phyloP scores from a whole-genome alignment of 2,113 vertebrate species.

The Dipodomys stephensi region DNA sequence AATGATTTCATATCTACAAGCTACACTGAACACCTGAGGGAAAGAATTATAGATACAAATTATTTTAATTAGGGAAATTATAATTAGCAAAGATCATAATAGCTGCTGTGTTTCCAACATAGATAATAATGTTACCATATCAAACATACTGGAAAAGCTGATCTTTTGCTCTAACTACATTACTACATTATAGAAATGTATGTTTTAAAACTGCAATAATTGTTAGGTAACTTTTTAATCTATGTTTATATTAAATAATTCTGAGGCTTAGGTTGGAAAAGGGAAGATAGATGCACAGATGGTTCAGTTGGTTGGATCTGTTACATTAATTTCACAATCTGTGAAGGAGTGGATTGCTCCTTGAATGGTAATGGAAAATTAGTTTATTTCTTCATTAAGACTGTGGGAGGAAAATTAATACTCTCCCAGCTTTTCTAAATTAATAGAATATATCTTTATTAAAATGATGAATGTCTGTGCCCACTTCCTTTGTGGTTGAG shows the following conservation, averaged over 20 bases:
- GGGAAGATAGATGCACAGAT: constrained; percentile 65
- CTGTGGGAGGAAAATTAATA: constrained; percentile 90
- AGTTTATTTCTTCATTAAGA: constrained; percentile 90
- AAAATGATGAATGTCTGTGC: constrained; percentile 83
- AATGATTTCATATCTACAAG: constrained; percentile 66
- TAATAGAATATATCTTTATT: constrained; percentile 90
- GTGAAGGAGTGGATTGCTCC: constrained; percentile 86
- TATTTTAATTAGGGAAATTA: constrained; percentile 44
- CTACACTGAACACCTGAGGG: constrained; percentile 25
- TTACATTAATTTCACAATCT: constrained; percentile 88
- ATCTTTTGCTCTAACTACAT: constrained; percentile 28
- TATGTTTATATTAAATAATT: constrained; percentile 67
- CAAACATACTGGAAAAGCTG: constrained; percentile 22
- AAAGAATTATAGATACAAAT: constrained; percentile 34
- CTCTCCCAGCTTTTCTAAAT: constrained; percentile 84
- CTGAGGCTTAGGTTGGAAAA: constrained; percentile 51
- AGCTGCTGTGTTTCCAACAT: background rate
- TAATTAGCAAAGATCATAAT: constrained; percentile 41
- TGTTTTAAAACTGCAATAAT: constrained; percentile 50
- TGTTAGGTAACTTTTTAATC: constrained; percentile 67
- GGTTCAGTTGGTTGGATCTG: constrained; percentile 82
- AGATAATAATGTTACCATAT: background rate
- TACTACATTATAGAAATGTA: background rate
- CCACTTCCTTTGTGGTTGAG: constrained; percentile 83
- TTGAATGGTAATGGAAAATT: constrained; percentile 87